Conservation (phyloP, 2,797 vertebrate species). For the Danio jaintianensis region DNA sequence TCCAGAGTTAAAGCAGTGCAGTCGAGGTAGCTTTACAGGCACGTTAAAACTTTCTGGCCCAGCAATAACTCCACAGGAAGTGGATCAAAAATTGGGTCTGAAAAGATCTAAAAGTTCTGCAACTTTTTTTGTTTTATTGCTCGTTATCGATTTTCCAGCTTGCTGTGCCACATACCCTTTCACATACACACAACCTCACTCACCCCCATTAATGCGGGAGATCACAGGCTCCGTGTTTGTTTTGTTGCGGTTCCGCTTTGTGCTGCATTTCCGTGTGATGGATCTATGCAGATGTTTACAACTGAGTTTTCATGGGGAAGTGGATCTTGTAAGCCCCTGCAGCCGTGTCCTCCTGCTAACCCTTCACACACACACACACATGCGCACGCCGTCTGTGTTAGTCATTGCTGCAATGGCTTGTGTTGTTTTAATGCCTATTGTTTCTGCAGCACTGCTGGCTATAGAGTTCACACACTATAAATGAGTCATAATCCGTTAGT, state of each 20-base stretch:
- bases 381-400: constrained; percentile 11
- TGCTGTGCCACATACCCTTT: constrained; percentile 30
- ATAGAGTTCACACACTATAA: constrained; percentile 46
- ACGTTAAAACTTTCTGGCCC: background rate
- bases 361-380: constrained; percentile 10
- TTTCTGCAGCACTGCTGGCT: constrained; percentile 29
- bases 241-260: constrained; percentile 55
- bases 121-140: constrained; percentile 35
- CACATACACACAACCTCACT: background rate
- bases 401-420: constrained; percentile 27
- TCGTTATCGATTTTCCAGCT: constrained; percentile 37
- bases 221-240: constrained; percentile 54
- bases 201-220: constrained; percentile 22
- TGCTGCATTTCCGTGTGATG: constrained; percentile 33
- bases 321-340: constrained; percentile 43
- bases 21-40: background rate
- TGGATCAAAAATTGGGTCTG: background rate
- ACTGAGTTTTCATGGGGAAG: constrained; percentile 24
- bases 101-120: constrained; percentile 6
- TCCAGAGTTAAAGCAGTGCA: background rate
- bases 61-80: background rate
- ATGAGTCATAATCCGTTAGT: constrained; percentile 44
- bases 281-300: constrained; percentile 52
- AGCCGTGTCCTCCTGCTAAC: constrained; percentile 21
- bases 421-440: constrained; percentile 46